phyloP scores from a whole-genome alignment of 2,888 invertebrate genomes.

The Chrysolina haemoptera region DNA sequence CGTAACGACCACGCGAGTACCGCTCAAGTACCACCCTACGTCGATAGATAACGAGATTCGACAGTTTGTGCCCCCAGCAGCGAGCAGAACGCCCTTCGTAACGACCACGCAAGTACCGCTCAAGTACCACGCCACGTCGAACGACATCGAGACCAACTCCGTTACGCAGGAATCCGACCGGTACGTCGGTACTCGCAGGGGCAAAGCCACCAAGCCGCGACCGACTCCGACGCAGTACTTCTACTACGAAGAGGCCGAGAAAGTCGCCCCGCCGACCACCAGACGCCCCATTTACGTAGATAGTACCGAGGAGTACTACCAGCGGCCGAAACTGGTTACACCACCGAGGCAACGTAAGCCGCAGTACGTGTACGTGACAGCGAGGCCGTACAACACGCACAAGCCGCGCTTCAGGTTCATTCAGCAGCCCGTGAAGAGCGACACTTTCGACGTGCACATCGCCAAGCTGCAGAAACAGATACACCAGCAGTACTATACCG shows the following conservation, averaged over 20 bases:
- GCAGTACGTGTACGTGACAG: slow-evolving; percentile 64
- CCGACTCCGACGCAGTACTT: slow-evolving; percentile 75
- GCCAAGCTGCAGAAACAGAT: slow-evolving; percentile 78
- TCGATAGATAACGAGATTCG: slow-evolving; percentile 72
- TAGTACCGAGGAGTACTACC: slow-evolving; percentile 56
- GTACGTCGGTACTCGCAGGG: slow-evolving; percentile 54
- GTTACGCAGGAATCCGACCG: slow-evolving; percentile 64
- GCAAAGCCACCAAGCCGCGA: slow-evolving; percentile 43
- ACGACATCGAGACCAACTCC: slow-evolving; percentile 73
- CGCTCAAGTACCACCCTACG: slow-evolving; percentile 76
- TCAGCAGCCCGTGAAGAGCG: slow-evolving; percentile 53
- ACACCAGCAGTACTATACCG: slow-evolving; percentile 75
- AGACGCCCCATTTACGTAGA: slow-evolving; percentile 47
- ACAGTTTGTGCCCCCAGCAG: slow-evolving; percentile 68
- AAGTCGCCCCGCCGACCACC: slow-evolving; percentile 51
- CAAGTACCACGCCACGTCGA: slow-evolving; percentile 75
- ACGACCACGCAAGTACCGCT: slow-evolving; percentile 77
- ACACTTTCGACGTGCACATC: slow-evolving; percentile 78
- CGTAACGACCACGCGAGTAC: slow-evolving; percentile 76
- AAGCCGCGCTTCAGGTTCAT: slow-evolving; percentile 59
- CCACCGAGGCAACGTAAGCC: slow-evolving; percentile 51
- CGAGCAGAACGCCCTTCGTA: slow-evolving; percentile 63
- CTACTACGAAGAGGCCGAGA: slow-evolving; percentile 74
- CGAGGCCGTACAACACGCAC: slow-evolving; percentile 59
- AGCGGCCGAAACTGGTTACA: slow-evolving; percentile 51